Percentiles rank a stretch among this genome's conserved stretches.
These are phyloP conservation scores for Castor canadensis DNA, from an alignment of 2,113 vertebrate species.

Conservation along the genomic window DNA sequence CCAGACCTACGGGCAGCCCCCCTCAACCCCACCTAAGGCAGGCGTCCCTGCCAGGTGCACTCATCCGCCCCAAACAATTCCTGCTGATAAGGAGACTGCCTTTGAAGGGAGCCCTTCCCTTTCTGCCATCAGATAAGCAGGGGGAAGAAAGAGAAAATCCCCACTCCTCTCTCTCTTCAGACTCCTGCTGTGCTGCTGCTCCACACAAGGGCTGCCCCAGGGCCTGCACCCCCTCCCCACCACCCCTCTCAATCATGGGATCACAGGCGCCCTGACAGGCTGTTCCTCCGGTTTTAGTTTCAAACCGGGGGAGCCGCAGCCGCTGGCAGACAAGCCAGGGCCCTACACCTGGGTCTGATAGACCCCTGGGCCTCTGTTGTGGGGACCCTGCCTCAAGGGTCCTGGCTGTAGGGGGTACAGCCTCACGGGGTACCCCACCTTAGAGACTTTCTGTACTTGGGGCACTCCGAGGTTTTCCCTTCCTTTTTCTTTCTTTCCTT, in stretches of 20 bases:
- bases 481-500: neutral
- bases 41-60: conserved; percentile 63
- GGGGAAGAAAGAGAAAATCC: conserved; percentile 72
- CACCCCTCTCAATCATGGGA: conserved; percentile 68
- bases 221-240: conserved; percentile 34
- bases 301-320: conserved; percentile 54
- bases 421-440: neutral
- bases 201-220: conserved; percentile 41
- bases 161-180: conserved; percentile 9
- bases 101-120: conserved; percentile 73
- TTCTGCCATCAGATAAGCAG: conserved; percentile 72
- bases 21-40: conserved; percentile 26
- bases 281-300: conserved; percentile 77
- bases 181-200: conserved; percentile 37
- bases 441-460: neutral
- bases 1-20: neutral
- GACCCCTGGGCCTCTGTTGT: neutral
- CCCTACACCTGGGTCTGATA: conserved; percentile 61
- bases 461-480: neutral
- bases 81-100: conserved; percentile 72
- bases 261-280: conserved; percentile 74
- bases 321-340: neutral
- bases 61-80: conserved; percentile 68
- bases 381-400: neutral
- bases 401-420: neutral